Evolutionary conservation across 2,113 vertebrate species (phyloP).

Genomic region (Pseudopipra pipra): DNA sequence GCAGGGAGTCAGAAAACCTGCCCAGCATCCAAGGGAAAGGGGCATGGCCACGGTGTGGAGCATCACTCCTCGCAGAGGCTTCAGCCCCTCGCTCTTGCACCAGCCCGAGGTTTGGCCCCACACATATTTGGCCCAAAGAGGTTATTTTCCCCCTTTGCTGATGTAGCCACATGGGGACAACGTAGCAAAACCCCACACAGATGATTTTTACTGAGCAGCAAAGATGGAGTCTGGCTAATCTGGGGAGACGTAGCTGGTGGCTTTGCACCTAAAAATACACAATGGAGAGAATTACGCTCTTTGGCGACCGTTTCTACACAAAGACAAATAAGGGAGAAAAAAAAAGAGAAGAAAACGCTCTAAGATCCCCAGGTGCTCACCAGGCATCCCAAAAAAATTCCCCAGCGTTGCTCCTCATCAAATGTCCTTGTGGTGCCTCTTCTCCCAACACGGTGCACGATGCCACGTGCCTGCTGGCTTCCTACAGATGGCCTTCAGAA

Average conservation of each 20-base stretch:
- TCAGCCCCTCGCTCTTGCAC: not conserved
- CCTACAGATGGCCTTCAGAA: not conserved
- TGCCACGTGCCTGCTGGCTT: accelerated
- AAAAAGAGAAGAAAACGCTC: not conserved
- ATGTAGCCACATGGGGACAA: not conserved
- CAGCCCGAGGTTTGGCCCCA: not conserved
- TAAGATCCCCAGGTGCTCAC: not conserved
- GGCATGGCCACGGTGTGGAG: not conserved
- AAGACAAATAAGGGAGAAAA: not conserved
- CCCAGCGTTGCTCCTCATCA: not conserved
- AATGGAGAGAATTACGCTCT: not conserved
- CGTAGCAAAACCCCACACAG: not conserved
- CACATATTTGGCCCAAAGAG: not conserved
- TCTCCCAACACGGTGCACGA: not conserved
- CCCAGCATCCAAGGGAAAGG: not conserved
- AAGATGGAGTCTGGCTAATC: not conserved
- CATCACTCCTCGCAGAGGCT: not conserved
- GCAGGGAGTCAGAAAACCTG: not conserved
- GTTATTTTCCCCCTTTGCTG: not conserved
- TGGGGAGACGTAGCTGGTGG: accelerated
- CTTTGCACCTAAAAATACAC: not conserved
- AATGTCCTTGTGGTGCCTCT: not conserved
- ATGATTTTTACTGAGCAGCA: not conserved
- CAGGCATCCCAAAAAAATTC: not conserved
- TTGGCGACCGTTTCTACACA: not conserved